A percentile compares a stretch with the other conserved stretches of the same genome.
Conservation (phyloP, 2,113 vertebrate species). For the Chamaea fasciata region DNA sequence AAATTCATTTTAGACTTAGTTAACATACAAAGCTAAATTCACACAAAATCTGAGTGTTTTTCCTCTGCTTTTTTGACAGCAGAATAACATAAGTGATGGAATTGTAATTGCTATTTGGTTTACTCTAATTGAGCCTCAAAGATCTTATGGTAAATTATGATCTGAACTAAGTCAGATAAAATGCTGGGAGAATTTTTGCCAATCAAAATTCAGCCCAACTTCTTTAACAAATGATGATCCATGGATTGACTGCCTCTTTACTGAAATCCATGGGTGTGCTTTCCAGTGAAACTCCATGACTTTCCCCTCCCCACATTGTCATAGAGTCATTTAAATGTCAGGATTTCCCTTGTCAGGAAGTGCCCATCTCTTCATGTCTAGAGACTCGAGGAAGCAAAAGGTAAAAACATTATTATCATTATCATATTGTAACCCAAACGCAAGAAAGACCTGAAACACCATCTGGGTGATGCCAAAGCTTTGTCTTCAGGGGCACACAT, state of each 20-base stretch:
- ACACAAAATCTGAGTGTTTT: background rate
- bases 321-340: background rate
- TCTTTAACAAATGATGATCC: background rate
- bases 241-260: background rate
- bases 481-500: accelerated
- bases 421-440: background rate
- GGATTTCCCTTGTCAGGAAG: background rate
- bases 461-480: background rate
- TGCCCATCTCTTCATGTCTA: background rate
- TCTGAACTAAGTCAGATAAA: background rate
- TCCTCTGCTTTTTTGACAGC: background rate
- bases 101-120: background rate
- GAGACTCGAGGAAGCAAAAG: background rate
- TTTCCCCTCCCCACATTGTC: background rate
- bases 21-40: background rate
- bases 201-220: background rate
- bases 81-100: background rate
- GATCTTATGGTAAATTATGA: background rate
- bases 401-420: background rate
- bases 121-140: background rate
- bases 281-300: background rate
- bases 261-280: background rate
- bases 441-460: background rate
- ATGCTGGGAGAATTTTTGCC: background rate
- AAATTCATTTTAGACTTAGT: background rate